phyloP scores from a whole-genome alignment of 92 coral and sea anemone genomes.

The Scolanthus callimorphus region DNA sequence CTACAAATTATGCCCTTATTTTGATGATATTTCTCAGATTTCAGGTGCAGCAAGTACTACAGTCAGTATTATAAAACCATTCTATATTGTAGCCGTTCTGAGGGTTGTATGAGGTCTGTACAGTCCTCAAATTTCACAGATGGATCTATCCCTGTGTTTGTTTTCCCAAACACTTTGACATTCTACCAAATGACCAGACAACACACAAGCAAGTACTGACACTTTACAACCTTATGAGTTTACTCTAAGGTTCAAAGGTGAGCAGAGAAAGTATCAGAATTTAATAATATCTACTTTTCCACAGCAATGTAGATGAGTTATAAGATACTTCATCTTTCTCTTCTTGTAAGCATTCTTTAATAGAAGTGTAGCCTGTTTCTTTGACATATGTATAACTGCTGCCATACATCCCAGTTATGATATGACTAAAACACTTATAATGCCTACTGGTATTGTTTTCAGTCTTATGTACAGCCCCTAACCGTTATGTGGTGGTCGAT shows the following conservation, averaged over 20 bases:
- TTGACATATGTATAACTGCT: no score
- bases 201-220: conserved; percentile 91
- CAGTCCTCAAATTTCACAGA: conserved; percentile 93
- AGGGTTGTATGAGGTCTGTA: conserved; percentile 94
- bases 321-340: no score
- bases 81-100: not conserved
- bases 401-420: no score
- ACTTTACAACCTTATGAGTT: conserved; percentile 97
- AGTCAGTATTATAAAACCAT: not conserved
- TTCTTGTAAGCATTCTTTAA: no score
- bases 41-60: no score
- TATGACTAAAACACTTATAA: no score
- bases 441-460: not conserved
- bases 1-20: no score
- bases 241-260: conserved; percentile 93
- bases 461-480: conserved; percentile 95
- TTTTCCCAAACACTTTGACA: conserved; percentile 89
- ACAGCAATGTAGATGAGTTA: no score
- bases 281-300: no score
- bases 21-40: no score
- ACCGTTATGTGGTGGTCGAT: conserved; percentile 85
- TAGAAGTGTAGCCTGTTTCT: no score
- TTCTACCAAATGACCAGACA: conserved; percentile 91
- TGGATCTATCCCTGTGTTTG: conserved; percentile 98
- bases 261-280: no score